Base-by-base conservation (phyloP, 2,113 vertebrate genomes). In the Syngnathus typhle region DNA sequence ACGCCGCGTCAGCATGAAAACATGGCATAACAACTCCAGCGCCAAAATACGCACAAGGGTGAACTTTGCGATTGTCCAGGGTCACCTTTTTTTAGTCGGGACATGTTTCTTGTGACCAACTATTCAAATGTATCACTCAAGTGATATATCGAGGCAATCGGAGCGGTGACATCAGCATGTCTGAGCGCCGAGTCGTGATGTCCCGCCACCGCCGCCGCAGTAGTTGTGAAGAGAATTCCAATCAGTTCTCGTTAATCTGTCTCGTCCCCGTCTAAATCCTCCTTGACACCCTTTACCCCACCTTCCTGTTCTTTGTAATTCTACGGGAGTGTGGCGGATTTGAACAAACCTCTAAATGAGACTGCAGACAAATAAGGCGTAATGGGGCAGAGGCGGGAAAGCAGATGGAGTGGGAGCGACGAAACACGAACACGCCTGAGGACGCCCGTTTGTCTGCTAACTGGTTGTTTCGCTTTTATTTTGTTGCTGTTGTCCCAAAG, bases 1-100 rank as follows among this genome's bases (percentile, higher is more conserved):
- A 44, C 44, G 85, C 86, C 84, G 81, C 70, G 81, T 88, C 85
- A 85, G 85, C 88, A 84, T 69, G 63, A 77, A 82, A 78, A 81
- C 81, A 75, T 84, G 81, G 85, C 81, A 87, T 79, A 82, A 82
- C 76, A 82, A 71, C 73, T 61, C 75, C 73, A 70, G 67, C 71
- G 75, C 77, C 78, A 82, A 81, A 78, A 82, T 71, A 76, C 70
- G 82, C 77, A 77, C 74, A 83, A 85, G 74, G 76, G 47, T 79
- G 73, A 78, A 74, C 52, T 18, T 59, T 56, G 37, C 37, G 56
- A 18, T 47, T 43, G 18, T 69, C 56, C 47, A 67, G 27, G 32
- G 67, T 78, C 62, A 67, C 72, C 65, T 62, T 44, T 51, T 49
- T 27, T 23, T 13, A 12, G 15, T 8, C n/a, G 60, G 41, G 44